Conservation (phyloP, 2,888 invertebrate genomes). For the Criorhina ranunculi region DNA sequence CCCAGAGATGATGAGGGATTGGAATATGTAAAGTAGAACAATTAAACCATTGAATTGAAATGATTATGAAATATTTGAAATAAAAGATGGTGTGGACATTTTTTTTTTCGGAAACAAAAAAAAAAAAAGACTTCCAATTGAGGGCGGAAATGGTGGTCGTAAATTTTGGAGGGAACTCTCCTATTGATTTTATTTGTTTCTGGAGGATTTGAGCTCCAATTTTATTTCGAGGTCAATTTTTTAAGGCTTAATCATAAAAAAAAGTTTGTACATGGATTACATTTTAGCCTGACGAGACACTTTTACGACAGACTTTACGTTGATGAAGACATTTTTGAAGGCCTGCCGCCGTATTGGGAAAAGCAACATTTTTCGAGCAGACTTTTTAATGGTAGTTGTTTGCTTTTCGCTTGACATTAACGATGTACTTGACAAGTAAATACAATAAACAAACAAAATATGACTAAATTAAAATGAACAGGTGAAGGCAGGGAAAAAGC, state of each 20-base stretch:
- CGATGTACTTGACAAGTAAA: too few species aligned
- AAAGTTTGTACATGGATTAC: too few species aligned
- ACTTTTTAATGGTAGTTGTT: too few species aligned
- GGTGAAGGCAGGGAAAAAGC: too few species aligned
- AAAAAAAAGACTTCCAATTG: not conserved
- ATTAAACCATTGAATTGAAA: conserved; percentile 68
- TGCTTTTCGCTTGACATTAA: too few species aligned
- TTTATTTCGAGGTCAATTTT: conserved; percentile 1
- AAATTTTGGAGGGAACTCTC: not conserved
- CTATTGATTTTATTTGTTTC: not conserved
- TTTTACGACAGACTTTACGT: too few species aligned
- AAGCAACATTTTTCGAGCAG: too few species aligned
- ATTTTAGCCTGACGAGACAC: too few species aligned
- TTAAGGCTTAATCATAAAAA: not conserved
- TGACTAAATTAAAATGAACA: too few species aligned
- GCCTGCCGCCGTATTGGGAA: too few species aligned
- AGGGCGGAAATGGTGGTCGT: conserved; percentile 6
- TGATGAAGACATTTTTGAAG: too few species aligned
- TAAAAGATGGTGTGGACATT: not conserved
- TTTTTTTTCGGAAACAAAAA: not conserved
- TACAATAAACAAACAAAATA: too few species aligned
- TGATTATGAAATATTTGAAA: conserved; percentile 39
- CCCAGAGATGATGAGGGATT: conserved; percentile 12
- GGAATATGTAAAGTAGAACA: conserved; percentile 60
- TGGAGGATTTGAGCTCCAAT: not conserved